Evolutionary conservation across 2,797 vertebrate genomes (phyloP).

Genomic region (Holocentrus rufus): DNA sequence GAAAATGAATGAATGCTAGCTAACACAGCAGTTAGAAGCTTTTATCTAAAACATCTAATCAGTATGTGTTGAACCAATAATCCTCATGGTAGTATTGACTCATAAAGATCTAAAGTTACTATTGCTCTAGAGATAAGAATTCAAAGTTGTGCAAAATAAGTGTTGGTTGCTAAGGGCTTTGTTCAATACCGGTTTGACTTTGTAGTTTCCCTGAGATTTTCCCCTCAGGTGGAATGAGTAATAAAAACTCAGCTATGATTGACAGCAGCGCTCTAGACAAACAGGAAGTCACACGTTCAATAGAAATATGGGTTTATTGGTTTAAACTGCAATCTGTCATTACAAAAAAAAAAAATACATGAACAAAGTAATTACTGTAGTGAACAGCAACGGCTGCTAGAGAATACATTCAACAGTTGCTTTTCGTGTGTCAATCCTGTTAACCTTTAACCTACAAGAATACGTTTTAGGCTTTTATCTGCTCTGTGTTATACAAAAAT

Average conservation of each 20-base stretch:
- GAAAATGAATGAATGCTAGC: too few relatives aligned
- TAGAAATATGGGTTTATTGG: slow-evolving; percentile 85
- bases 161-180: too few relatives aligned
- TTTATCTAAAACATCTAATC: too few relatives aligned
- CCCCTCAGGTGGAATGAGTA: too few relatives aligned
- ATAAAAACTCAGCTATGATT: not conserved
- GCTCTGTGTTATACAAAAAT: slow-evolving; percentile 43
- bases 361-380: slow-evolving; percentile 86
- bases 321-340: slow-evolving; percentile 92
- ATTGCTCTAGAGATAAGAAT: too few relatives aligned
- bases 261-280: not conserved
- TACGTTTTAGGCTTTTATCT: slow-evolving; percentile 60
- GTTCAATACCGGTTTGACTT: too few relatives aligned
- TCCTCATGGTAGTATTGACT: not conserved
- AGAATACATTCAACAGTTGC: slow-evolving; percentile 87
- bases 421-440: slow-evolving; percentile 84
- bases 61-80: not conserved
- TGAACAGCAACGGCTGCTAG: slow-evolving; percentile 84
- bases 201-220: too few relatives aligned
- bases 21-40: too few relatives aligned
- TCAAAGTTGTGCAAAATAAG: too few relatives aligned
- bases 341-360: slow-evolving; percentile 91
- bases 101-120: too few relatives aligned
- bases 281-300: slow-evolving; percentile 26
- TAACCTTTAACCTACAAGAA: slow-evolving; percentile 78